Evolutionary conservation across 2,113 vertebrate species (phyloP).

Genomic region (Delphinus delphis): DNA sequence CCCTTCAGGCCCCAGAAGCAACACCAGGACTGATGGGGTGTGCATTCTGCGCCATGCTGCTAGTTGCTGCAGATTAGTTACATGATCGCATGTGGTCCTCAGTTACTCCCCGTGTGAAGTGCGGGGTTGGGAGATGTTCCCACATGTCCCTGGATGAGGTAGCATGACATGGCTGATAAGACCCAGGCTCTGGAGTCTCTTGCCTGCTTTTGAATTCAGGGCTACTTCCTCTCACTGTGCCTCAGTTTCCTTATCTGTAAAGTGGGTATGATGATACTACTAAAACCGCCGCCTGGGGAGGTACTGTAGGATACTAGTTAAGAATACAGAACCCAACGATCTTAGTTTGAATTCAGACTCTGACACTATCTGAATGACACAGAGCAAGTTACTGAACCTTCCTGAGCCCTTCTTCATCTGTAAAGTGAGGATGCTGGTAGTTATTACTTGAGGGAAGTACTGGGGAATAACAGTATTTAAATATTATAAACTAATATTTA

Average conservation of each 20-base stretch:
- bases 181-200: neutral
- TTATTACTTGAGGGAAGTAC: neutral
- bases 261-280: neutral
- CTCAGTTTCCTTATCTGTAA: slow-evolving; percentile 11
- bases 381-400: neutral
- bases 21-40: neutral
- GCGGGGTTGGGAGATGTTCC: neutral
- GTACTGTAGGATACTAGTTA: neutral
- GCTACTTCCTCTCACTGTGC: neutral
- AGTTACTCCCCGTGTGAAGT: neutral
- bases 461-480: neutral
- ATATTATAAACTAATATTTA: neutral
- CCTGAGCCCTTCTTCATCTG: neutral
- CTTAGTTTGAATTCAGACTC: neutral
- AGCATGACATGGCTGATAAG: neutral
- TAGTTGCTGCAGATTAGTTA: neutral
- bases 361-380: neutral
- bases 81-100: accelerated
- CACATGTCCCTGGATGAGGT: neutral
- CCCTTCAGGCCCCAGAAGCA: neutral
- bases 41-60: neutral
- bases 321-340: neutral
- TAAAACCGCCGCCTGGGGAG: neutral
- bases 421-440: neutral
- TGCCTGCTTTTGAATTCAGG: neutral